Percentiles rank a stretch among this genome's conserved stretches.
Conservation (phyloP, 2,888 invertebrate genomes). For the Isoperla grammatica region DNA sequence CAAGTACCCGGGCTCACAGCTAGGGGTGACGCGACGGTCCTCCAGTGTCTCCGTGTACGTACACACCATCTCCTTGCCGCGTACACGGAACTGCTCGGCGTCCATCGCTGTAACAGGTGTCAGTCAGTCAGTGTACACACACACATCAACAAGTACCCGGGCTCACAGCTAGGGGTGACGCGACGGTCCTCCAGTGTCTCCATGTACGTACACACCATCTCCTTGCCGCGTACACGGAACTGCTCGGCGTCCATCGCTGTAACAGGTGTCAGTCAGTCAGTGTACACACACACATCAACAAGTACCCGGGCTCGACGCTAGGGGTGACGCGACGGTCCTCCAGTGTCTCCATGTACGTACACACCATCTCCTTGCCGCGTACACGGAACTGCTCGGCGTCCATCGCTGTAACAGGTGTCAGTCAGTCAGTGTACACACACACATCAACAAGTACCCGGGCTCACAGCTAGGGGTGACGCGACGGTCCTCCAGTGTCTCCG, state of each 20-base stretch:
- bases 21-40: conserved; percentile 46
- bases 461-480: conserved; percentile 47
- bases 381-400: conserved; percentile 45
- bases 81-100: conserved; percentile 43
- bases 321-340: conserved; percentile 46
- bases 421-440: too few species aligned
- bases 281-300: too few species aligned
- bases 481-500: conserved; percentile 45
- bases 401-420: too few species aligned
- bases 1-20: conserved; percentile 49
- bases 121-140: too few species aligned
- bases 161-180: conserved; percentile 47
- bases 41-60: conserved; percentile 46
- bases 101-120: too few species aligned
- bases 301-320: conserved; percentile 48
- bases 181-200: conserved; percentile 44
- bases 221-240: conserved; percentile 44
- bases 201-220: conserved; percentile 50
- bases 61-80: conserved; percentile 48
- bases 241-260: conserved; percentile 48
- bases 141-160: conserved; percentile 50
- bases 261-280: too few species aligned
- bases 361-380: conserved; percentile 48
- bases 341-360: conserved; percentile 47
- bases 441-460: conserved; percentile 51